Evolutionary conservation across 1,140 invertebrate species (phyloP).

Genomic region (Pseudoatta argentina): DNA sequence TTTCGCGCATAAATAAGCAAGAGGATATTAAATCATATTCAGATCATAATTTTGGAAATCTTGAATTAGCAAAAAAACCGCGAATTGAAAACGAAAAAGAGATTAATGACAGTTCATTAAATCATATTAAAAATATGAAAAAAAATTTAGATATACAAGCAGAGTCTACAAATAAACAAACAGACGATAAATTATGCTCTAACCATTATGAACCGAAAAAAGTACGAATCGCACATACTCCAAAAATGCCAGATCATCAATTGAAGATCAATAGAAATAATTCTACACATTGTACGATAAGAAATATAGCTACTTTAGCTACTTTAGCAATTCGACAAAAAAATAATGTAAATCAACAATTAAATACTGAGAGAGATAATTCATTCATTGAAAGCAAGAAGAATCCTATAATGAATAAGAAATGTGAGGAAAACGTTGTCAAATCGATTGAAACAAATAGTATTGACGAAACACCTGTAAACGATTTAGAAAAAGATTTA

Average conservation of each 20-base stretch:
- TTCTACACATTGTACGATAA: background rate
- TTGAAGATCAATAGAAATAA: background rate
- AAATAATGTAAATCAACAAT: background rate
- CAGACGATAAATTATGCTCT: background rate
- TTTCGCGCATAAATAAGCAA: background rate
- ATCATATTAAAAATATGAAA: background rate
- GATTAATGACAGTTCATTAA: background rate
- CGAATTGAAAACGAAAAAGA: background rate
- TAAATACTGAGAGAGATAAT: background rate
- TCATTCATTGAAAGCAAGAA: background rate
- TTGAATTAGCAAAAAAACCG: background rate
- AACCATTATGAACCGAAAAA: slow-evolving; percentile 63
- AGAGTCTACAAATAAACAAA: background rate
- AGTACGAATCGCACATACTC: slow-evolving; percentile 70
- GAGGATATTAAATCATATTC: background rate
- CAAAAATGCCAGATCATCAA: slow-evolving; percentile 52
- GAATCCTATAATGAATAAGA: background rate
- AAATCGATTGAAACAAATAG: background rate
- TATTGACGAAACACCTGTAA: background rate
- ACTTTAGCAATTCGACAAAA: background rate
- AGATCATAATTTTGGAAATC: background rate
- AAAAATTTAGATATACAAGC: background rate
- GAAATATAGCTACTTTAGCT: background rate
- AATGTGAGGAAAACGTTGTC: background rate
- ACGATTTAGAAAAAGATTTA: background rate